Base-by-base conservation (phyloP, 2,113 vertebrate genomes). In the Willisornis vidua region DNA sequence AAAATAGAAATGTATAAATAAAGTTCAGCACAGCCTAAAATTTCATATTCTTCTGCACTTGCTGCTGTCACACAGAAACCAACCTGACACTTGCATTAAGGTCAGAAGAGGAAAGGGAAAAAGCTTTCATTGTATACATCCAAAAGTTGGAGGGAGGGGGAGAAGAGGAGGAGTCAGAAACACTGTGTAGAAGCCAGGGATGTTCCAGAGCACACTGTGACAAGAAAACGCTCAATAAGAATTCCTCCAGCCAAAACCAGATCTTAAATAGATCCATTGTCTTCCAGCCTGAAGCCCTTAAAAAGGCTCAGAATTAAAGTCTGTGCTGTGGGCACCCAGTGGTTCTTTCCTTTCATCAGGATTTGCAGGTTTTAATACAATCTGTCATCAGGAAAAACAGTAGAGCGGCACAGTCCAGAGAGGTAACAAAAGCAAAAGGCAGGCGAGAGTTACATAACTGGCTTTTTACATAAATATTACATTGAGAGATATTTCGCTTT, bases 391-490 rank as follows among this genome's bases (percentile, higher is more conserved):
- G 91, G 72, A 96, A 90, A 96, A 96, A 93, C 93, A 96, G 90
- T 39, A 54, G 93, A 96, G 76, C 87, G 90, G 61, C 52, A 84
- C 48, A 96, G 83, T 92, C 55, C 78, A 52, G 77, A 84, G 95
- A 96, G 96, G 91, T 93, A 97, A 97, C 90, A 97, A 97, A 98
- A 96, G 80, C 51, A 6, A 97, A 94, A 97, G 85, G 90, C 95
- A 97, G 79, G 93, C 39, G 10, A 78, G 61, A 78, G 88, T 97
- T 97, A 97, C 88, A 85, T 96, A 97, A 97, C 89, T 86, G 85
- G 35, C 65, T 96, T 97, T 98, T 96, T 90, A 94, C 85, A 97
- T 97, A 97, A 97, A 97, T 97, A 97, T 94, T 97, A 94, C 89
- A 97, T 80, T 72, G 88, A 97, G 88, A 97, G 94, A 84, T 70